phyloP scores from a whole-genome alignment of 2,888 invertebrate genomes.

The Poecilobothrus nobilitatus region DNA sequence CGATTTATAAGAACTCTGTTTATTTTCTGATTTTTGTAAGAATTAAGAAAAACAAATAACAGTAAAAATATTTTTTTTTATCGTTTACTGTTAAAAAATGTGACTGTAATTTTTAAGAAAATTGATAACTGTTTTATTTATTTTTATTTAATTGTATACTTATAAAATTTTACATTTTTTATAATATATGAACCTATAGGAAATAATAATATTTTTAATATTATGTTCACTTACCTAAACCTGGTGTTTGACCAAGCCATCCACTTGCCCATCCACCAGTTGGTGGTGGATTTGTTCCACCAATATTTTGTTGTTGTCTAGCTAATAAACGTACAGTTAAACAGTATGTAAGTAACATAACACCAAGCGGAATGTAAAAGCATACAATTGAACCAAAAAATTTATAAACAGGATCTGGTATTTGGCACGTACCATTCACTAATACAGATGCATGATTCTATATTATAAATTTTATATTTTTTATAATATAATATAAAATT shows the following conservation, averaged over 20 bases:
- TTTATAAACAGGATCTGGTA: slow-evolving; percentile 81
- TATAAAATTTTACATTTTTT: no score
- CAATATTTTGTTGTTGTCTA: slow-evolving; percentile 67
- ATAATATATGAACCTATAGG: no score
- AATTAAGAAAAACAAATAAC: no score
- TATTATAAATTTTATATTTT: not conserved
- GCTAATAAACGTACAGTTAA: slow-evolving; percentile 82
- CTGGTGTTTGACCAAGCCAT: slow-evolving; percentile 56
- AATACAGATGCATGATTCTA: slow-evolving; percentile 76
- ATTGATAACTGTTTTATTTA: no score
- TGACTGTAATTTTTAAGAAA: no score
- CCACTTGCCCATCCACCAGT: slow-evolving; percentile 64
- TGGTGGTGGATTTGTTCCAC: slow-evolving; percentile 36
- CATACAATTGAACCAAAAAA: slow-evolving; percentile 90
- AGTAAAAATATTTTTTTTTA: no score
- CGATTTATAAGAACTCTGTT: no score
- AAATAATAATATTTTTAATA: no score
- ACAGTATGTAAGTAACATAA: slow-evolving; percentile 93
- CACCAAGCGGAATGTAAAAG: slow-evolving; percentile 89
- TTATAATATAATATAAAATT: not conserved
- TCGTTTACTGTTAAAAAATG: no score
- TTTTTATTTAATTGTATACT: no score
- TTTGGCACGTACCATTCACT: slow-evolving; percentile 75
- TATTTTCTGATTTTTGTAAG: no score
- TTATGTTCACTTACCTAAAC: slow-evolving; percentile 44